Base-by-base conservation (phyloP, 2,113 vertebrate species). In the Trematomus loennbergii region DNA sequence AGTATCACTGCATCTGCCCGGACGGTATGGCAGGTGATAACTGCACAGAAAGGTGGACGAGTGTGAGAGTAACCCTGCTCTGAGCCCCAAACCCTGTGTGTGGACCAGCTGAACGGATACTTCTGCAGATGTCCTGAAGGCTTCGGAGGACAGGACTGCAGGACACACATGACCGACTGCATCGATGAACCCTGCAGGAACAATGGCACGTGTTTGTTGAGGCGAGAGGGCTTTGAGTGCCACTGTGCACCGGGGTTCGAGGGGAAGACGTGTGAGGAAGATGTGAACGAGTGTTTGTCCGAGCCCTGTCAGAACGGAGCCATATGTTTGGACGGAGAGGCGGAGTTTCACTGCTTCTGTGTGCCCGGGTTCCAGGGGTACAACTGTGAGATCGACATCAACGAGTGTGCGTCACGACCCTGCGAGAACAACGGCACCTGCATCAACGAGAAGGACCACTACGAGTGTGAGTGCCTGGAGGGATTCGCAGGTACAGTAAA, bases 341-440 rank as follows among this genome's bases (percentile, higher is more conserved):
- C 89, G 0, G 86, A 88, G 81, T 99, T 96, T 87, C 94, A 93
- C 86, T 99, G 98, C 85, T 99, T 97, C 94, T 99, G 98, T 0
- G 98, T 99, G 85, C 98, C 98, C 0, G 98, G 98, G 0, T 99
- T 97, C 89, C 98, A 99, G 82, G 98, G 98, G 10, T 90, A 94
- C 60, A 94, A 89, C 92, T 99, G 98, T 53, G 97, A 99, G 57
- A 96, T 99, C 29, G 98, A 99, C 93, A 99, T 99, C 73, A 96
- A 99, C 1, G 98, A 99, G 90, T 99, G 98, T 20, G 98, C 97
- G 0, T 99, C 97, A 25, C 90, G 91, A 68, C 98, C 98, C 45
- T 99, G 98, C 75, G 94, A 86, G 68, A 97, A 99, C 70, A 97
- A 96, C 17, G 95, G 92, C 80, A 97, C 97, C 78, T 99, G 98